Conservation (phyloP, 2,797 vertebrate genomes). For the Malacoraja senta region DNA sequence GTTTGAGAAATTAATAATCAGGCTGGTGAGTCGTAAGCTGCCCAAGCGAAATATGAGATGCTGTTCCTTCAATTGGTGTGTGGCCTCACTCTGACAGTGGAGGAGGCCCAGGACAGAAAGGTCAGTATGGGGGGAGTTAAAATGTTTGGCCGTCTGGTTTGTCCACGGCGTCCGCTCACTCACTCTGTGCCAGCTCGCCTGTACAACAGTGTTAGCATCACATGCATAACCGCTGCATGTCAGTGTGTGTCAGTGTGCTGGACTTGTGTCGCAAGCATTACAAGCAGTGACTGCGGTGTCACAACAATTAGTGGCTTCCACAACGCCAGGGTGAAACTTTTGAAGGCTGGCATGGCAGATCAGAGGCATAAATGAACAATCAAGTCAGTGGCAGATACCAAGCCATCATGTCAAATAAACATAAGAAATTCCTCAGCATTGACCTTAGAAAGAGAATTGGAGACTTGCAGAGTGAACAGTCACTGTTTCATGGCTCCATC, state of each 20-base stretch:
- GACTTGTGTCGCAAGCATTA: constrained; percentile 68
- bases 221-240: constrained; percentile 74
- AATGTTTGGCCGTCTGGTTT: not conserved
- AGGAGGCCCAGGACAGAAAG: no score
- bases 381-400: constrained; percentile 60
- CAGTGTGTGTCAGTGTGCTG: constrained; percentile 80
- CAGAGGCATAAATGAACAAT: constrained; percentile 88
- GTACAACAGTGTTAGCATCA: constrained; percentile 53
- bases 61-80: no score
- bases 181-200: constrained; percentile 80
- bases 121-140: no score
- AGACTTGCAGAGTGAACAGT: not conserved
- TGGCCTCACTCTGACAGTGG: no score
- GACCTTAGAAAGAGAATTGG: not conserved
- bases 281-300: constrained; percentile 92
- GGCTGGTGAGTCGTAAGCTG: no score
- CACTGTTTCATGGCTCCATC: not conserved
- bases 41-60: no score
- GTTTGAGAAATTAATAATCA: no score
- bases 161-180: constrained; percentile 54
- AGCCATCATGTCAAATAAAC: constrained; percentile 13
- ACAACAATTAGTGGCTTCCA: constrained; percentile 82
- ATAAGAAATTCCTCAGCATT: not conserved
- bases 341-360: constrained; percentile 74
- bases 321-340: constrained; percentile 72